Evolutionary conservation across 2,888 invertebrate genomes (phyloP).

Genomic region (Notocelia uddmanniana): DNA sequence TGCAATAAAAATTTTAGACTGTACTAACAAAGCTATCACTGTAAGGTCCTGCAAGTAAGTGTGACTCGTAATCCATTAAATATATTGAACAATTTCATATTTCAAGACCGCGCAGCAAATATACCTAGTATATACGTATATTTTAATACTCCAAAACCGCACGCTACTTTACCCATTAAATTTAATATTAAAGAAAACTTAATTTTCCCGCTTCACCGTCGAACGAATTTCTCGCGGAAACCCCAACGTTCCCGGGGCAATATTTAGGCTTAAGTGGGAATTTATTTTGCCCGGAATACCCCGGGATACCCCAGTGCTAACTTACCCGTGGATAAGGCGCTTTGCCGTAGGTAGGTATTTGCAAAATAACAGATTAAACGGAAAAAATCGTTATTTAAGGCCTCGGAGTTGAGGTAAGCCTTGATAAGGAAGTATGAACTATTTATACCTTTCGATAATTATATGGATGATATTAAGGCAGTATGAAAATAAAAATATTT

Average conservation of each 20-base stretch:
- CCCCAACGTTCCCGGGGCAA: conserved; percentile 58
- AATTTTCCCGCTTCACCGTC: conserved; percentile 63
- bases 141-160: conserved; percentile 15
- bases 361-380: conserved; percentile 30
- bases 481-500: background rate
- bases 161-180: conserved; percentile 37
- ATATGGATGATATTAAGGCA: background rate
- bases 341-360: conserved; percentile 32
- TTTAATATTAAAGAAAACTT: conserved; percentile 66
- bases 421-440: background rate
- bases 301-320: conserved; percentile 49
- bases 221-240: conserved; percentile 61
- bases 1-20: too few relatives aligned
- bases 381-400: conserved; percentile 12
- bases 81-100: background rate
- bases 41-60: too few relatives aligned
- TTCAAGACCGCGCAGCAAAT: background rate
- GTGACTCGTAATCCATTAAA: too few relatives aligned
- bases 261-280: conserved; percentile 60
- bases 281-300: conserved; percentile 55
- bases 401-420: background rate
- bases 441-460: too few relatives aligned
- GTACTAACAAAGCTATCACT: too few relatives aligned
- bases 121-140: background rate
- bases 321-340: conserved; percentile 41